phyloP scores from a whole-genome alignment of 2,113 vertebrate genomes.

The Eonycteris spelaea region DNA sequence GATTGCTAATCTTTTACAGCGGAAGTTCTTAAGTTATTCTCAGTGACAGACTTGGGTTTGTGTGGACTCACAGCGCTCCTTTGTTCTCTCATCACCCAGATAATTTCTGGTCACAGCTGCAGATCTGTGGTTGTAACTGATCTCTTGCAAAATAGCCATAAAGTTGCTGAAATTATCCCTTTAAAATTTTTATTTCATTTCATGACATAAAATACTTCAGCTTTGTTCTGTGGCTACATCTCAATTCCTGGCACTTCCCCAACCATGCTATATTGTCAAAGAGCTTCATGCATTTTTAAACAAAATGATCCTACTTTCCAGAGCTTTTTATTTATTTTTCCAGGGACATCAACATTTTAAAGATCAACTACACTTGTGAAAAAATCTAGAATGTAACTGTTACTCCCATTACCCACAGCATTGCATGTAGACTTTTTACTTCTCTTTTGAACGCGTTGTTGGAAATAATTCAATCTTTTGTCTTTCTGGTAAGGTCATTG shows the following conservation, averaged over 20 bases:
- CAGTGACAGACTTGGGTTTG: not conserved
- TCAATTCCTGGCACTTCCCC: constrained; percentile 33
- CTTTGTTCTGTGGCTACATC: constrained; percentile 55
- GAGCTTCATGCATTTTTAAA: constrained; percentile 67
- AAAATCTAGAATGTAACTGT: not conserved
- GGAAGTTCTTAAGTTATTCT: constrained; percentile 46
- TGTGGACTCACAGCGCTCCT: not conserved
- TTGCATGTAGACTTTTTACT: not conserved
- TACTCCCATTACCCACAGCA: not conserved
- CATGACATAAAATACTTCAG: constrained; percentile 41
- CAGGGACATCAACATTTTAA: constrained; percentile 39
- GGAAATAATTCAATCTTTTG: not conserved
- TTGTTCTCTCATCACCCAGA: constrained; percentile 17
- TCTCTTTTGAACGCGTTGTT: not conserved
- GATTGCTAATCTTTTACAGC: not conserved
- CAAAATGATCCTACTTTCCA: constrained; percentile 52
- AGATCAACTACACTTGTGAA: not conserved
- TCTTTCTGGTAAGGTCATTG: not conserved
- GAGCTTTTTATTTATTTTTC: constrained; percentile 41
- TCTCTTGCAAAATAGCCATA: constrained; percentile 46
- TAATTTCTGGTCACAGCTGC: constrained; percentile 52
- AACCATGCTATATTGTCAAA: constrained; percentile 37
- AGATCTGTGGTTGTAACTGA: constrained; percentile 41
- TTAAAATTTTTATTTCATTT: constrained; percentile 53
- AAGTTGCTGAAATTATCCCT: constrained; percentile 57